Evolutionary conservation across 2,888 invertebrate genomes (phyloP).

Genomic region (Philaethria dido): DNA sequence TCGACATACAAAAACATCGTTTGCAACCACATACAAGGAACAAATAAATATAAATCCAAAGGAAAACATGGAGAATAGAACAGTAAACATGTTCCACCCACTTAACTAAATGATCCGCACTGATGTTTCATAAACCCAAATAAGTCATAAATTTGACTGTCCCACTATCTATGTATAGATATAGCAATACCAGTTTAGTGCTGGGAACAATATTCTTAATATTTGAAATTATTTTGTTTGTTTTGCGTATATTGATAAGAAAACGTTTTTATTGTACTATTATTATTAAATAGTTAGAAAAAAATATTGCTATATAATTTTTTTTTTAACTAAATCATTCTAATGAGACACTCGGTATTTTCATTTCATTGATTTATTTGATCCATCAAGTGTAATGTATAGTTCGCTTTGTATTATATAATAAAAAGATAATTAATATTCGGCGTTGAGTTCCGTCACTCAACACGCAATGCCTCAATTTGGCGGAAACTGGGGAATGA

Average conservation of each 20-base stretch:
- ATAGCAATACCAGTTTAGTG: background rate
- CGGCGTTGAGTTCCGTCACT: too few relatives aligned
- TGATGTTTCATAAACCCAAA: conserved; percentile 29
- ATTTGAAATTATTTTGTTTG: background rate
- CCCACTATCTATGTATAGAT: background rate
- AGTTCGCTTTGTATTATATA: too few relatives aligned
- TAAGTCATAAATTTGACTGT: conserved; percentile 23
- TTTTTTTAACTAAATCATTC: too few relatives aligned
- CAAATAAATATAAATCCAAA: conserved; percentile 17
- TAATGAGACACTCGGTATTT: too few relatives aligned
- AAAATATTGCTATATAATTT: too few relatives aligned
- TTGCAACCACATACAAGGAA: conserved; percentile 18
- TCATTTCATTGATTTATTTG: too few relatives aligned
- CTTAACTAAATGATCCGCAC: conserved; percentile 31
- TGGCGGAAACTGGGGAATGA: too few relatives aligned
- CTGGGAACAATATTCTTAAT: background rate
- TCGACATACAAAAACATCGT: conserved; percentile 25
- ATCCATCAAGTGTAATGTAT: too few relatives aligned
- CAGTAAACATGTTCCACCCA: conserved; percentile 28
- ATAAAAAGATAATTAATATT: too few relatives aligned
- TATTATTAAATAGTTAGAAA: too few relatives aligned
- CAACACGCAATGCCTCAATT: too few relatives aligned
- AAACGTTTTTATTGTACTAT: too few relatives aligned
- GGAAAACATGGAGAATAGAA: conserved; percentile 15
- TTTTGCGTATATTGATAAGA: background rate